These are phyloP conservation scores for Spea hammondii DNA, from an alignment of 2,797 vertebrate genomes.

Conservation along the genomic window DNA sequence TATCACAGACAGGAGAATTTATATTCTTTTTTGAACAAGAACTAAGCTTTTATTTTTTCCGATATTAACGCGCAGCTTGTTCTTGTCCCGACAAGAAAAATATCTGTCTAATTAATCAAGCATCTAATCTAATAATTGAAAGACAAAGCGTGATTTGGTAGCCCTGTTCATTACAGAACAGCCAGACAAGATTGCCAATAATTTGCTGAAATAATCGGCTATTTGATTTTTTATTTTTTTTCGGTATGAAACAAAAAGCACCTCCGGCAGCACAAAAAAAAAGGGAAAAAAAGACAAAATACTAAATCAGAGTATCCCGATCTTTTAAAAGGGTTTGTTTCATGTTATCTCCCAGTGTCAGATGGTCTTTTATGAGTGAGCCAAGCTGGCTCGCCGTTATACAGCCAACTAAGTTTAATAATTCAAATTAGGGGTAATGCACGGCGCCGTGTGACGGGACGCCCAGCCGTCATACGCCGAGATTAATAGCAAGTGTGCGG, in stretches of 20 bases:
- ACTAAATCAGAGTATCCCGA: constrained; percentile 68
- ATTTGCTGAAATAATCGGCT: constrained; percentile 75
- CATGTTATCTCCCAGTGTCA: constrained; percentile 77
- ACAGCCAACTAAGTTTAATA: neutral
- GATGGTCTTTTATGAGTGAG: constrained; percentile 54
- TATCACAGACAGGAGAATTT: too few species aligned
- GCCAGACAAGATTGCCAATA: constrained; percentile 65
- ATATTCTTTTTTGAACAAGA: too few species aligned
- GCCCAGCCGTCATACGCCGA: too few species aligned
- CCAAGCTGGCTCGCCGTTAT: neutral
- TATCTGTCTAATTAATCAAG: neutral
- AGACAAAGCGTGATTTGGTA: constrained; percentile 52
- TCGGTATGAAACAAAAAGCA: constrained; percentile 69
- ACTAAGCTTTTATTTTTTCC: too few species aligned
- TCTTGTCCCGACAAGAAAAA: too few species aligned
- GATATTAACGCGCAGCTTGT: too few species aligned
- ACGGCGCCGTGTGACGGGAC: too few species aligned
- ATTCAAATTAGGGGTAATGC: too few species aligned
- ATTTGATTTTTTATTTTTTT: constrained; percentile 72
- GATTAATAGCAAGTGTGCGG: too few species aligned
- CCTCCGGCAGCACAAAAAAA: constrained; percentile 61
- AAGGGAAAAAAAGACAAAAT: constrained; percentile 63
- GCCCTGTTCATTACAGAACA: constrained; percentile 54
- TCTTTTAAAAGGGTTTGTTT: constrained; percentile 81
- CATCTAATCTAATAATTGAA: neutral